Base-by-base conservation (phyloP, 2,113 vertebrate species). In the Vulpes lagopus region DNA sequence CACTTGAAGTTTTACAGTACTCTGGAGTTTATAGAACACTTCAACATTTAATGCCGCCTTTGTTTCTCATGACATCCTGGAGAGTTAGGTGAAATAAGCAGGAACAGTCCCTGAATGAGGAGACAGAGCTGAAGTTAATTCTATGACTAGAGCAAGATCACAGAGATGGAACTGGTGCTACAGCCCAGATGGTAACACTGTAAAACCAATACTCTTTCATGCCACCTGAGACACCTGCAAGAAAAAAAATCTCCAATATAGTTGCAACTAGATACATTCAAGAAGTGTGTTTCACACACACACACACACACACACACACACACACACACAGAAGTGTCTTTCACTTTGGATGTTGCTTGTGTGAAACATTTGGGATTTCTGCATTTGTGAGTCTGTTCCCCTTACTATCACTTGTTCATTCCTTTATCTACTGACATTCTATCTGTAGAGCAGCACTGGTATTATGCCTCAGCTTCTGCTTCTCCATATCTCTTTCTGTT, bases 91-190 rank as follows among this genome's bases (percentile, higher is more conserved):
- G 32, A 22, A 19, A 12, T 59, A 55, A 38, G 25, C 3, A 38
- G 17, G 14, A 25, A 16, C 0, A 0, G 12, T 14, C 19, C 11
- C 5, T 8, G 9, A 11, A n/a, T 11, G 10, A 20, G 1, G 55
- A 78, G 43, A 74, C 3, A 35, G 59, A 55, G 6, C 27, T 23
- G 43, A 22, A 22, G 8, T 1, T 8, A 64, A 11, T 53, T 57
- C 4, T 20, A 20, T 43, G 32, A 55, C 27, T 25, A 7, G 51
- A 6, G 32, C 81, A 74, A 0, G 2, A 22, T 9, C 60, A 64
- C 0, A n/a, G 20, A 60, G 25, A 30, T 30, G 9, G 55, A 53
- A 82, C 62, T 23, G 3, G 3, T 23, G 8, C 0, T 55, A 30
- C 1, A 67, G 51, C 11, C 57, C 16, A 51, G 11, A 49, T 22